Base-by-base conservation (phyloP, 2,113 vertebrate species). In the Trogon melanurus region DNA sequence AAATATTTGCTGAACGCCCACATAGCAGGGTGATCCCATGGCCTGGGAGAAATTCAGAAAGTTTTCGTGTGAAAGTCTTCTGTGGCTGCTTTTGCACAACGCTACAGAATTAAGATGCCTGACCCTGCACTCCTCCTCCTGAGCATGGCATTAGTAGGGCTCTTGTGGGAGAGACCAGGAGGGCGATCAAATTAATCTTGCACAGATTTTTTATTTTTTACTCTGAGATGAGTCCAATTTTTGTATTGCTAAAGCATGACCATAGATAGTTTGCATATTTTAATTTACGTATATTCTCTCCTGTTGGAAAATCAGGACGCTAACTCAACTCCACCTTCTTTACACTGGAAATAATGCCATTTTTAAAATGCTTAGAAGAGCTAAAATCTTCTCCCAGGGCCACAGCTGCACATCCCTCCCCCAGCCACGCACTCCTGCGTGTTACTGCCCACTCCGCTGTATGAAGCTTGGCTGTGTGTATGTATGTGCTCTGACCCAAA, bases 91-190 rank as follows among this genome's bases (percentile, higher is more conserved):
- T 50, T 38, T 29, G 65, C 69, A 29, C 47, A 76, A 16, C 30
- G 48, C 67, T 14, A 29, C 34, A 32, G 71, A 57, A 67, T 5
- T 11, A 18, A 58, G 58, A 32, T 0, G 5, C 34, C 48, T 72
- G 48, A 50, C 47, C 36, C 48, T 36, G 21, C 50, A 18, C 19
- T 30, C n/a, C 16, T 44, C 34, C 13, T 50, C 50, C n/a, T 13
- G 11, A 67, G 32, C 11, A 38, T 0, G 3, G 65, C 45, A 29
- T 5, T 1, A 26, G 36, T 0, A 27, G 11, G 34, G 76, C 62
- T 45, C 11, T 17, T 16, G 21, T 25, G 23, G 5, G 26, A 26
- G 44, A 87, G 26, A 85, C 5, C 30, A 51, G 64, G 48, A 30
- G 1, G 7, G 66, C 1, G 12, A 41, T 4, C 25, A 21, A 41